Base-by-base conservation (phyloP, 2,888 invertebrate genomes). In the Pedicia rivosa region DNA sequence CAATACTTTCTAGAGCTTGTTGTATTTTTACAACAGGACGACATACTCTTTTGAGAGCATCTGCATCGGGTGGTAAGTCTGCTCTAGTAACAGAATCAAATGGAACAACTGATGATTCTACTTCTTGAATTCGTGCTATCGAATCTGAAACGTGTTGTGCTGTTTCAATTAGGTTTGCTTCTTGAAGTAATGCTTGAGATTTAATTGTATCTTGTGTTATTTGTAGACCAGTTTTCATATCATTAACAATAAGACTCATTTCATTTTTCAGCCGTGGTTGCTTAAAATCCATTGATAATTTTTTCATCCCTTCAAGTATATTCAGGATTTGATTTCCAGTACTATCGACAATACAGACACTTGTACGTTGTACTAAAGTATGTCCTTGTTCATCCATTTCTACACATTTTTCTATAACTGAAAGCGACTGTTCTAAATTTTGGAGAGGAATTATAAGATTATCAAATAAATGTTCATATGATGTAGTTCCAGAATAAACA, bases 331-430 rank as follows among this genome's bases (percentile, higher is more conserved):
- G 64, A 31, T 61, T 56, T 3, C 71, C 68, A 39, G 72, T 68
- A 16, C 64, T 69, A 46, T 74, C 71, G 38, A 78, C 61, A 40
- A 78, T 68, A 46, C 72, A 72, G 10, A 71, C 66, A 51, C 78
- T 77, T 0, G 78, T 76, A 49, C 70, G 67, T 50, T 76, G 75
- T 2, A 78, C 74, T 7, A 78, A 56, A 0, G 78, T 77, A 37
- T 70, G 72, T 9, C 70, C 74, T 25, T 70, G 70, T 45, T 71
- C 72, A 53, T 75, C 74, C 44, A 75, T 67, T 47, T 73, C 74
- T 25, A 75, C 67, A 49, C 78, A 77, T 51, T 74, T 74, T 53
- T 78, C 72, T 25, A 78, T 68, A 2, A 75, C 68, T 13, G 70
- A 68, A 5, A 81, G 52, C 16, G 73, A 71, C 46, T 73, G 69